Evolutionary conservation across 2,888 invertebrate species (phyloP).

Genomic region (Ormyrus pomaceus): DNA sequence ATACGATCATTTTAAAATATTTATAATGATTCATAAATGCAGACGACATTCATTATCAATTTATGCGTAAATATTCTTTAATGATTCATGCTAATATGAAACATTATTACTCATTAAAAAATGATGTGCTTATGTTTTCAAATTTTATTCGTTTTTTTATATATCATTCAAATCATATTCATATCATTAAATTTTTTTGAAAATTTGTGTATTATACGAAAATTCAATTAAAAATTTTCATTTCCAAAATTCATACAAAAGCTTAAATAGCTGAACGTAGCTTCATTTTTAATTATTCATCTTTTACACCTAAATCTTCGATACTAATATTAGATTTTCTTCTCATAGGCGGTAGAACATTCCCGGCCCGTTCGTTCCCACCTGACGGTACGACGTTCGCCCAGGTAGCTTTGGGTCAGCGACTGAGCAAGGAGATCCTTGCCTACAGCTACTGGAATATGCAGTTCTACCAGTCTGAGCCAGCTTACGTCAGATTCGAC

Average conservation of each 20-base stretch:
- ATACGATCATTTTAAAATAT: neutral
- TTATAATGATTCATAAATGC: neutral
- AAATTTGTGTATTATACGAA: neutral
- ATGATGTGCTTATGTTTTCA: neutral
- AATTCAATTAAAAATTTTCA: too few species aligned
- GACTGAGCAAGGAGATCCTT: conserved; percentile 91
- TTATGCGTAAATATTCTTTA: neutral
- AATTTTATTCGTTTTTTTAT: neutral
- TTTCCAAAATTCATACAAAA: neutral
- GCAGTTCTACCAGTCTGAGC: conserved; percentile 96
- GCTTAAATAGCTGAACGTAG: conserved; percentile 22
- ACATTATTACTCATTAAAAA: neutral
- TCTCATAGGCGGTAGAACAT: conserved; percentile 87
- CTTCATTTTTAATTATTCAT: conserved; percentile 30
- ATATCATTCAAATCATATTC: neutral
- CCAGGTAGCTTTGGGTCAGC: conserved; percentile 91
- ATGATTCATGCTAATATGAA: conserved; percentile 1
- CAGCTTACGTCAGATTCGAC: conserved; percentile 95
- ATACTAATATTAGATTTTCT: too few species aligned
- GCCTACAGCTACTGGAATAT: conserved; percentile 98
- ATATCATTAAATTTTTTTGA: neutral
- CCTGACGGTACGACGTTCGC: conserved; percentile 95
- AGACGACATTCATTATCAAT: neutral
- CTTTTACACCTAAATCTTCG: too few species aligned
- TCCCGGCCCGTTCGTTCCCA: conserved; percentile 93